Evolutionary conservation across 2,888 invertebrate genomes (phyloP), one percentile per base, ranked within the genome.

Genomic region (Disparrhopalites patrizii): DNA sequence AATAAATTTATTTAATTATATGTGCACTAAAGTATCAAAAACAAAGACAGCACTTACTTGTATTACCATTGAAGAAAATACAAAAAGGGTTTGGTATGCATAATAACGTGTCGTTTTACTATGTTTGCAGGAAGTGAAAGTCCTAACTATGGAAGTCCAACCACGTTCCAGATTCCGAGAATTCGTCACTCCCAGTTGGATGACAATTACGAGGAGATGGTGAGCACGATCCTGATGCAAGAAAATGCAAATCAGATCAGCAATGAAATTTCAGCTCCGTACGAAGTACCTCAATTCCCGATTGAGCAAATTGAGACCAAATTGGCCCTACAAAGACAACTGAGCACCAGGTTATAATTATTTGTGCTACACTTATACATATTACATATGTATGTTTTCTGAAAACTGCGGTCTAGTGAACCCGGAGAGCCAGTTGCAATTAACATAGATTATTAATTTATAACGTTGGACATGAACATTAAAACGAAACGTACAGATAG

Each of bases 261-360:
- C 13, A 93, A 93, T 78, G 92, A 93, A 80, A 87, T 94, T 73
- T 93, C 95, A 3, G 94, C 96, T 7, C 95, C 96, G 0, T 98
- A 96, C 79, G 97, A 98, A 81, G 91, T 97, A 43, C 94, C 96
- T 0, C 95, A 96, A 81, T 97, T 96, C 80, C 98, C 98, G 47
- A 98, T 98, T 77, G 97, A 98, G 79, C 93, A 94, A 80, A 92
- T 93, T 70, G 95, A 96, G 81, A 92, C 91, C 81, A 94, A 94
- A 78, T 83, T 93, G 40, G 88, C 90, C 62, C 89, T 93, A 69
- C 93, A 95, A 78, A 83, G 93, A 25, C 92, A 93, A 78, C 84
- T 95, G 5, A 90, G 90, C 78, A 89, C 88, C 77, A 91, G 90
- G 93, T 93, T 80, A 86, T 88, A 85, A 30, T 8, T 43, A 10